phyloP scores from a whole-genome alignment of 64 coral and sea anemone species.

The Stichodactyla helianthus region DNA sequence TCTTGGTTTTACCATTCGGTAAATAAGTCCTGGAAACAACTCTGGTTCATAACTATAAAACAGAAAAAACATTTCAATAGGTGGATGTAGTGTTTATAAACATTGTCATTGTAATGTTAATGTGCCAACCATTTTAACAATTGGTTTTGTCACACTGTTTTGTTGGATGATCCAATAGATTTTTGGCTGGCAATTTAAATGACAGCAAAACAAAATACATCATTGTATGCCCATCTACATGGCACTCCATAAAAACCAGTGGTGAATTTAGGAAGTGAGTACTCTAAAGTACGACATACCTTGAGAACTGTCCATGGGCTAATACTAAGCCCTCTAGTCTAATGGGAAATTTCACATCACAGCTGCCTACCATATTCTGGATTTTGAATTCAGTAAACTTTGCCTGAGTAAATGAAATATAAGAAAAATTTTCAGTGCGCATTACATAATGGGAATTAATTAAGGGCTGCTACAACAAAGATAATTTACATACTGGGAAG shows the following conservation, averaged over 20 bases:
- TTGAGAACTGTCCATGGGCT: conserved; percentile 96
- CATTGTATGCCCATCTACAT: no score
- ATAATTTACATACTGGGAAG: conserved; percentile 65
- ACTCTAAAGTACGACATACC: conserved; percentile 15
- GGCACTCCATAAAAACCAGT: no score
- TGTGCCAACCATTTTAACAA: no score
- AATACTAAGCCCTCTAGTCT: conserved; percentile 91
- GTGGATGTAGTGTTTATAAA: no score
- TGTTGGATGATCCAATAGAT: no score
- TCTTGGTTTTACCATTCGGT: conserved; percentile 97
- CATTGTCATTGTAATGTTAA: no score
- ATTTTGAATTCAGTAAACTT: conserved; percentile 99
- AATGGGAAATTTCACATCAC: conserved; percentile 98
- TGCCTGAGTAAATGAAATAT: conserved; percentile 38
- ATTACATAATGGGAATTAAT: not conserved
- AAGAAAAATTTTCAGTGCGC: not conserved
- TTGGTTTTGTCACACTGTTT: no score
- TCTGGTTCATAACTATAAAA: conserved; percentile 93
- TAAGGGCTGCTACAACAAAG: not conserved
- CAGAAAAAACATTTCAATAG: not conserved
- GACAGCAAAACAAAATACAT: no score
- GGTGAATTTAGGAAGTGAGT: no score
- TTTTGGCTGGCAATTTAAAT: no score
- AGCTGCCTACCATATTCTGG: conserved; percentile 99
- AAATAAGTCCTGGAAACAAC: conserved; percentile 93